Evolutionary conservation across 2,113 vertebrate species (phyloP).

Genomic region (Malurus elegans): DNA sequence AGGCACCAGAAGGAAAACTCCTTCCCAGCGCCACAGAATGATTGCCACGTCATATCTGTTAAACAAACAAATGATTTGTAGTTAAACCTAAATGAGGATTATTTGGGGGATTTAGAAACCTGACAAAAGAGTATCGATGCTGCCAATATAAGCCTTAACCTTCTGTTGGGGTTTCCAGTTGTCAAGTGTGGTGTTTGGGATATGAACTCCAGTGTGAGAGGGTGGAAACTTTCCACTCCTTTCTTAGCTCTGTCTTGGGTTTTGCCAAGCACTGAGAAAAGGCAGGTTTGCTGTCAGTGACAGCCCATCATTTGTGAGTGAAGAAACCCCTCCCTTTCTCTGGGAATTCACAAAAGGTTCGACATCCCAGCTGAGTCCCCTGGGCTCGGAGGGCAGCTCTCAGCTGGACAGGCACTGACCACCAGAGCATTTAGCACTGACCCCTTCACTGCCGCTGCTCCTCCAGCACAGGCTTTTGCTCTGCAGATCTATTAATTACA

Average conservation of each 20-base stretch:
- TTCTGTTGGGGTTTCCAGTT: neutral
- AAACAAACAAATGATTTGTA: neutral
- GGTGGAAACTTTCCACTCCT: neutral
- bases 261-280: neutral
- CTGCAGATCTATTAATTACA: neutral
- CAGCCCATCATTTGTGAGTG: neutral
- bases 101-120: neutral
- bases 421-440: accelerated
- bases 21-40: neutral
- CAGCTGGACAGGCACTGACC: neutral
- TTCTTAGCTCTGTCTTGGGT: neutral
- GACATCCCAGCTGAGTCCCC: neutral
- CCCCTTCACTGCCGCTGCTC: neutral
- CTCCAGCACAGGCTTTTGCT: neutral
- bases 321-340: neutral
- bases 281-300: neutral
- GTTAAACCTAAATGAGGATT: neutral
- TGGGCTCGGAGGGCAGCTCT: neutral
- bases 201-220: accelerated
- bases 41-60: neutral
- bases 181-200: neutral
- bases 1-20: neutral
- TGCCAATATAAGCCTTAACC: neutral
- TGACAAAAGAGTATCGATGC: neutral
- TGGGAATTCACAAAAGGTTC: neutral